Conservation (phyloP, 2,888 invertebrate genomes). For the Campoplex nolae region DNA sequence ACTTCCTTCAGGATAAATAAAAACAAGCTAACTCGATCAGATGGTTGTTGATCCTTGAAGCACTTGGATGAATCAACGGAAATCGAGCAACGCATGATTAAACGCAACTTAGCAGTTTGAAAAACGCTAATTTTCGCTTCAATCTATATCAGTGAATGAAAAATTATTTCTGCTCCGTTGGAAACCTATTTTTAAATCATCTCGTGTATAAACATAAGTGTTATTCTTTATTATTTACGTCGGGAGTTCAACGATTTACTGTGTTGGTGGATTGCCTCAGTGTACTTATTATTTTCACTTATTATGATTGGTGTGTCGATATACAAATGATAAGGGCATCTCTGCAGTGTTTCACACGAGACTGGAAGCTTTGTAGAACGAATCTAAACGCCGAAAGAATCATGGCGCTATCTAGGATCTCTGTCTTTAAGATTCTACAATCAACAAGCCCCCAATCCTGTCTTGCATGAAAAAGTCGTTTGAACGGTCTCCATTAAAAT, state of each 20-base stretch:
- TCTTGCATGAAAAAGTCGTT: not conserved
- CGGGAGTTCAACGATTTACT: slow-evolving; percentile 19
- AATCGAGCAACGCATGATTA: not conserved
- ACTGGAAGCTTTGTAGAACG: not conserved
- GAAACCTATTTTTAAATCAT: slow-evolving; percentile 6
- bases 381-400: not conserved
- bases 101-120: not conserved
- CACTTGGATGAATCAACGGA: not conserved
- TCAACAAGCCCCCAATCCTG: not conserved
- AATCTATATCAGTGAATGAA: slow-evolving; percentile 4
- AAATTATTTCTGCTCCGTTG: not conserved
- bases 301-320: slow-evolving; percentile 29
- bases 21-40: slow-evolving; percentile 13
- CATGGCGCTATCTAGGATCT: too few species aligned
- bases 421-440: too few species aligned
- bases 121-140: not conserved
- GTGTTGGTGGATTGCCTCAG: slow-evolving; percentile 42
- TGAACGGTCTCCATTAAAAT: not conserved
- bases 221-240: not conserved
- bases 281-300: not conserved
- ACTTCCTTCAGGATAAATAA: slow-evolving; percentile 31
- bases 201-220: slow-evolving; percentile 26
- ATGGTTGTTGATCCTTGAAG: not conserved
- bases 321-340: slow-evolving; percentile 32
- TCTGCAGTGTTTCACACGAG: not conserved